These are phyloP conservation scores for Diadumene lineata DNA, from an alignment of 92 coral and sea anemone genomes.

Conservation along the genomic window DNA sequence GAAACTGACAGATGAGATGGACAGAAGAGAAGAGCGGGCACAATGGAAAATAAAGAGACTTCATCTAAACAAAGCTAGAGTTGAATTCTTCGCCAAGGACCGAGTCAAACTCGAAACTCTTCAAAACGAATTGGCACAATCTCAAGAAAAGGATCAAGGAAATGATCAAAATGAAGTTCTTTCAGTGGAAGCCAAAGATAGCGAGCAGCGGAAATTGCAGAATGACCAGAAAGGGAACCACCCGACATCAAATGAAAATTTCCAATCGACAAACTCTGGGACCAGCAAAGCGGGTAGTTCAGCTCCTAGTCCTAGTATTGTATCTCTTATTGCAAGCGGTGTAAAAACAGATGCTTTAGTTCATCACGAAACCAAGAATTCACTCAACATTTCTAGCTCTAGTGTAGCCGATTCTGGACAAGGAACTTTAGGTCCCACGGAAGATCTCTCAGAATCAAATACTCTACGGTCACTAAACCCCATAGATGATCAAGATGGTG, in stretches of 20 bases:
- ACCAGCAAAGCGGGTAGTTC: too few species aligned
- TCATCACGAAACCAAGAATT: conserved; percentile 36
- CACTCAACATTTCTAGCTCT: background rate
- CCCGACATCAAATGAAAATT: too few species aligned
- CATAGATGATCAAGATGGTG: conserved; percentile 5
- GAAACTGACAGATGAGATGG: conserved; percentile 68
- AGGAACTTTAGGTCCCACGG: background rate
- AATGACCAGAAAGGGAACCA: too few species aligned
- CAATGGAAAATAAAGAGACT: conserved; percentile 81
- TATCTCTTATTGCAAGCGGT: conserved; percentile 87
- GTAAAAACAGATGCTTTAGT: conserved; percentile 67
- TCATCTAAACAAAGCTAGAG: conserved; percentile 58
- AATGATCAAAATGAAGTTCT: background rate
- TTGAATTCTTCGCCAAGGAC: conserved; percentile 77
- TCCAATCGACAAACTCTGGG: too few species aligned
- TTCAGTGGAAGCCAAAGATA: background rate
- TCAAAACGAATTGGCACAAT: background rate
- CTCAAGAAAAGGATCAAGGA: background rate
- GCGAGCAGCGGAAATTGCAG: too few species aligned
- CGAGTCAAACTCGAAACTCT: conserved; percentile 53
- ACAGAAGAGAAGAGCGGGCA: conserved; percentile 76
- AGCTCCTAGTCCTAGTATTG: conserved; percentile 67
- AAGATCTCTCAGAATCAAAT: conserved; percentile 12
- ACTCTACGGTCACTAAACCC: conserved; percentile 22
- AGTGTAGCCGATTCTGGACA: conserved; percentile 42